Base-by-base conservation (phyloP, 2,797 vertebrate species). In the Anguilla anguilla region DNA sequence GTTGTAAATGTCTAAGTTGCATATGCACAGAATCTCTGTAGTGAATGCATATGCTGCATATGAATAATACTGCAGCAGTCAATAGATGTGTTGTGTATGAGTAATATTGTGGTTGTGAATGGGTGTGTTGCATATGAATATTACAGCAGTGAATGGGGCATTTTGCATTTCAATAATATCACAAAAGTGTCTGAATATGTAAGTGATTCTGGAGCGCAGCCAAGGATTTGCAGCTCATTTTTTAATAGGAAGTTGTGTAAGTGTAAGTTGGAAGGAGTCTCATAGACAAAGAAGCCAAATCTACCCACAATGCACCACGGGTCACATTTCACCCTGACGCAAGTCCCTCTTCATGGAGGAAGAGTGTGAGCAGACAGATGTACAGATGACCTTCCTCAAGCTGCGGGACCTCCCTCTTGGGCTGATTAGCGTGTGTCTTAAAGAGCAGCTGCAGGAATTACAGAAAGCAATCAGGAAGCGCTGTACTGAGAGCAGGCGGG, bases 131-230 rank as follows among this genome's bases (percentile, higher is more conserved):
- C 28, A 39, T 74, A 72, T 72, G 69, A 72, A 72, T 35, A 67
- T 74, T 31, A 49, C 82, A 57, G 82, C 87, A 74, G 79, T 72
- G 31, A 87, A 72, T 84, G 82, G 49, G 43, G 28, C 6, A 84
- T 87, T 13, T 15, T 35, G 69, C 28, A 39, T 74, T 31, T 74
- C 0, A 43, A 79, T 46, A 43, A n/a, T 17, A 77, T 77, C 25
- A 31, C 72, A 39, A 31, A 11, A 79, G 39, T 19, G 74, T 6
- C 11, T 43, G 35, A 79, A 79, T 43, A 22, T 46, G 3, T 46
- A 43, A 77, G 67, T 15, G 25, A 28, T 69, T 17, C 83, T 79
- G 69, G 53, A 85, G 87, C 35, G 39, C 22, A 39, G 87, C 67
- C 87, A 85, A 35, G 69, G 51, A 61, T 82, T 46, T 84, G 49